Evolutionary conservation across 1,140 invertebrate genomes (phyloP).

Genomic region (Drosophila simulans): DNA sequence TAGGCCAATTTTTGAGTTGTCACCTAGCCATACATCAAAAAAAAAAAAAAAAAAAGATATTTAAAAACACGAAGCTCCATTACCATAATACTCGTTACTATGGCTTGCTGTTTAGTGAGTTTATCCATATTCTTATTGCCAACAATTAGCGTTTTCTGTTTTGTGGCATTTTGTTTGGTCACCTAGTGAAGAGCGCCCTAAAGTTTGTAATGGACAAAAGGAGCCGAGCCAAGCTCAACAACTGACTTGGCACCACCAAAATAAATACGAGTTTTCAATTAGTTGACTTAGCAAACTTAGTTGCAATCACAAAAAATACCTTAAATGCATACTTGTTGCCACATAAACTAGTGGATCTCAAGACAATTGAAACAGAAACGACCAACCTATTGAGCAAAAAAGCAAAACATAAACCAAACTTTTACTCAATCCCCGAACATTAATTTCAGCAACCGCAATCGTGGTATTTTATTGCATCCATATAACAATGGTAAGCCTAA

Average conservation of each 20-base stretch:
- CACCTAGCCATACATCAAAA: constrained; percentile 29
- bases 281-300: constrained; percentile 65
- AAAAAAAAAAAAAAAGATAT: constrained; percentile 15
- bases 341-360: constrained; percentile 45
- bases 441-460: constrained; percentile 85
- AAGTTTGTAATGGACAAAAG: constrained; percentile 83
- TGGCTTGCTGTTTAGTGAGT: constrained; percentile 82
- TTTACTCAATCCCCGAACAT: constrained; percentile 77
- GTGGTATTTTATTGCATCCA: constrained; percentile 86
- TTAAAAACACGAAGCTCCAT: constrained; percentile 33
- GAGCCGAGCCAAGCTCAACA: constrained; percentile 55
- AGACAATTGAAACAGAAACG: constrained; percentile 32
- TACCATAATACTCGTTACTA: constrained; percentile 62
- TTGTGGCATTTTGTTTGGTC: constrained; percentile 63
- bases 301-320: constrained; percentile 48
- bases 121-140: constrained; percentile 49
- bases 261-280: constrained; percentile 48
- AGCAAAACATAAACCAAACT: constrained; percentile 55
- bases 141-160: constrained; percentile 49
- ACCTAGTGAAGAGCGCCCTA: constrained; percentile 69
- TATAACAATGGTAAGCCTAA: constrained; percentile 86
- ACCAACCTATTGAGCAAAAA: constrained; percentile 41
- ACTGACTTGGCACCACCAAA: constrained; percentile 39
- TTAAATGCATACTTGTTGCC: constrained; percentile 29
- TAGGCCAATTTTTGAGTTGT: constrained; percentile 36